Evolutionary conservation across 1,140 invertebrate genomes (phyloP).

Genomic region (Ruditapes philippinarum): DNA sequence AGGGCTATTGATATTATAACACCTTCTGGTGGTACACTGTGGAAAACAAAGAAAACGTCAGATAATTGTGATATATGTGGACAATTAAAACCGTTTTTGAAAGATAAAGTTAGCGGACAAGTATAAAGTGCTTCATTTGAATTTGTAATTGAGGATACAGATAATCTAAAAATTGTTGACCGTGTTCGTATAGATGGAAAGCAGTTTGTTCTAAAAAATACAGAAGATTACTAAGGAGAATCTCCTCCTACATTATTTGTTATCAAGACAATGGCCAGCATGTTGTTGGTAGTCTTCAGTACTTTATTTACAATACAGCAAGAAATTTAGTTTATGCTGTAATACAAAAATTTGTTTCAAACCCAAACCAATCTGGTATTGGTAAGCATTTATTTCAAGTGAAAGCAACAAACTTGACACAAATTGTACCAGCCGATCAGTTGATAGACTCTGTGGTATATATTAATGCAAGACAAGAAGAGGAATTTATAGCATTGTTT

Average conservation of each 20-base stretch:
- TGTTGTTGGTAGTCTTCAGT: constrained; percentile 45
- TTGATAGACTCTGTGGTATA: constrained; percentile 43
- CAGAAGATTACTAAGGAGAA: constrained; percentile 16
- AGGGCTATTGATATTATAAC: constrained; percentile 38
- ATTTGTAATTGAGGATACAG: constrained; percentile 52
- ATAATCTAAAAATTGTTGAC: constrained; percentile 45
- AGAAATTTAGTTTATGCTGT: constrained; percentile 46
- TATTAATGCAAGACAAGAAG: constrained; percentile 42
- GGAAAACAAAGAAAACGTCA: constrained; percentile 30
- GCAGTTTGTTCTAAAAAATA: constrained; percentile 44
- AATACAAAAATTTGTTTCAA: constrained; percentile 47
- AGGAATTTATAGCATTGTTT: constrained; percentile 44
- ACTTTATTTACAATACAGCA: constrained; percentile 41
- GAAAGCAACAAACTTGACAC: constrained; percentile 41
- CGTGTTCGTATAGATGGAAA: constrained; percentile 41
- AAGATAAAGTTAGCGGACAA: constrained; percentile 52
- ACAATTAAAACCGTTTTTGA: constrained; percentile 41
- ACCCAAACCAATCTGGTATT: constrained; percentile 43
- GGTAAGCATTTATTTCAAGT: constrained; percentile 42
- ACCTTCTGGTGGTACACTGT: constrained; percentile 31
- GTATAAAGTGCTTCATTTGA: constrained; percentile 42
- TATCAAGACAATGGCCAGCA: constrained; percentile 44
- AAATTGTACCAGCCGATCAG: constrained; percentile 35
- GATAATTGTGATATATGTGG: constrained; percentile 53
- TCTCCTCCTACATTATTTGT: constrained; percentile 29